Base-by-base conservation (phyloP, 2,888 invertebrate genomes). In the Noctua pronuba region DNA sequence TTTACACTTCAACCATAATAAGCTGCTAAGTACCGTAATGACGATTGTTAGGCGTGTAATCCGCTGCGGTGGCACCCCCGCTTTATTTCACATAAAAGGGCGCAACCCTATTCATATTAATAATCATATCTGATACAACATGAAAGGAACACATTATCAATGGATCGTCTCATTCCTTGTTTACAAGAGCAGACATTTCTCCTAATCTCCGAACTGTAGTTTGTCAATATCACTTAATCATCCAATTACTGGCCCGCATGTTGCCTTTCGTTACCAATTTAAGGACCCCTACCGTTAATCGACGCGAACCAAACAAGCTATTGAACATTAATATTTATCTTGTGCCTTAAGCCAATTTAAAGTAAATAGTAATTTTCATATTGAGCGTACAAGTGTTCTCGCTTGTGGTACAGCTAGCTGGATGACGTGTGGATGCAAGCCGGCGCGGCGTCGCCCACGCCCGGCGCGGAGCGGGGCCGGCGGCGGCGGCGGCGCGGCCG, bases 191-290 rank as follows among this genome's bases (percentile, higher is more conserved):
- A 89, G 90, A 84, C 83, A 88, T 86, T 83, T 88, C 80, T 88
- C 87, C 78, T 85, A 88, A 88, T 88, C 88, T 86, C 73, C 88
- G 87, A 84, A 87, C 89, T 90, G 90, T 85, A 85, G 87, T 88
- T 91, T 90, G 92, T 94, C 94, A 92, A 94, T 94, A 92, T 93
- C 91, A 92, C 92, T 95, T 93, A 93, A 92, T 92, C 91, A 91
- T 91, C 90, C 93, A 95, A 95, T 95, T 95, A 94, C 90, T 72
- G 80, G 86, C 95, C 95, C 96, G 95, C 95, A 96, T 95, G 89
- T 84, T 90, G 90, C 90, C 91, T 93, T 89, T 94, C 89, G 85
- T 88, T 91, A 92, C 92, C 92, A 95, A 95, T 95, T 94, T 93
- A 93, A 91, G 83, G 86, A 89, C 92, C 92, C 91, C 90, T 80